Conservation (phyloP, 1,140 invertebrate genomes). For the Drosophila kohkoa region DNA sequence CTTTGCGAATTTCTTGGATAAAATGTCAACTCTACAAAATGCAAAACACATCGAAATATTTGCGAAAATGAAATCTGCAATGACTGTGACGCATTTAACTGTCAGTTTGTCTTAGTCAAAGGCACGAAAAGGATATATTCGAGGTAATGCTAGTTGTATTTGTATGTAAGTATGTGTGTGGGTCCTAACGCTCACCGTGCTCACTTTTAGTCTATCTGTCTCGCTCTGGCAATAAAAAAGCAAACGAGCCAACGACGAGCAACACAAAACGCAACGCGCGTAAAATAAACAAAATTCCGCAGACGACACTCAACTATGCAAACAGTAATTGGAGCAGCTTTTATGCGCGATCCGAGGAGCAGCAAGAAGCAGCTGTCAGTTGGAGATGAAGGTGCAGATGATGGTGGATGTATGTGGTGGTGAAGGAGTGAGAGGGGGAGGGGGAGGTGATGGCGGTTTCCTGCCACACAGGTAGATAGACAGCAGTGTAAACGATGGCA, state of each 20-base stretch:
- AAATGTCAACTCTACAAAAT: constrained; percentile 57
- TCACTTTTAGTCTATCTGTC: constrained; percentile 7
- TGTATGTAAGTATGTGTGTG: too few relatives aligned
- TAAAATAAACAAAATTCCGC: constrained; percentile 83
- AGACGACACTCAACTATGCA: constrained; percentile 81
- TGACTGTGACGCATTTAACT: constrained; percentile 76
- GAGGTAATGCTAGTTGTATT: constrained; percentile 33
- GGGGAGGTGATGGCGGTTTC: constrained; percentile 17
- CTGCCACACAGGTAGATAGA: constrained; percentile 30
- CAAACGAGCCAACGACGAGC: constrained; percentile 38
- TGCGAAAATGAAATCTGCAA: constrained; percentile 77
- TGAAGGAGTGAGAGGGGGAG: constrained; percentile 5
- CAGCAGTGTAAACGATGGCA: constrained; percentile 57
- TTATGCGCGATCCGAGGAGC: constrained; percentile 42
- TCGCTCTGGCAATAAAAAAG: constrained; percentile 55
- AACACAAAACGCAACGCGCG: constrained; percentile 74
- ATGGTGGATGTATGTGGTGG: not conserved
- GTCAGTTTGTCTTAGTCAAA: constrained; percentile 74
- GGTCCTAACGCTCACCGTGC: constrained; percentile 1
- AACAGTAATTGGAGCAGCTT: constrained; percentile 79
- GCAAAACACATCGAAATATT: constrained; percentile 63
- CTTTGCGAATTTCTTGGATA: constrained; percentile 22
- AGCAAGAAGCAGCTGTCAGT: constrained; percentile 10
- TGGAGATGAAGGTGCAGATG: constrained; percentile 16
- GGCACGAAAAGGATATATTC: constrained; percentile 43